Base-by-base conservation (phyloP, 30 jellyfish, hydroid and myxozoan genomes). In the Aurelia aurita complex sp. Pacific region DNA sequence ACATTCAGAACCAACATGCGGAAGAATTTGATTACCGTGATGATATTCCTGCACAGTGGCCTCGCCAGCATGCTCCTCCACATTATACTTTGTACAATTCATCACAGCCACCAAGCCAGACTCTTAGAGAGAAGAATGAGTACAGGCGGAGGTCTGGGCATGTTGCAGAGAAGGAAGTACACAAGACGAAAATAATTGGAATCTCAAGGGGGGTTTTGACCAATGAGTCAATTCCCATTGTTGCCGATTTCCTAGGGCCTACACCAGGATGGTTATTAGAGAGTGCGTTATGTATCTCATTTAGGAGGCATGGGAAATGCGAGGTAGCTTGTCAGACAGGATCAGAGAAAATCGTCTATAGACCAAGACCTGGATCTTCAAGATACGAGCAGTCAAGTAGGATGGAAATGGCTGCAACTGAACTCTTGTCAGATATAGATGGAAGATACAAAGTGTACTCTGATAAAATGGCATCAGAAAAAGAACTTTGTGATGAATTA, bases 241-340 rank as follows among this genome's bases (percentile, higher is more conserved):
- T 69, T 67, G 66, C 43, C 43, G 52, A 15, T 29, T 55, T 73
- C 35, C 73, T 53, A 46, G 75, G 63, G 18, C 61, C 73, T 40
- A 82, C 73, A 32, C 85, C 92, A 6, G 79, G 29, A 10, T 83
- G 92, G 92, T 78, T 83, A 59, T 60, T 83, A 57, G 81, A 71
- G 63, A 83, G 82, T 36, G 73, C 92, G 0, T 16, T 83, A 54
- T 83, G 92, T 36, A 73, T 83, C 19, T 83, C 92, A 3, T 70
- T 83, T 40, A 74, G 85, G 50, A 83, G 70, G 53, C 82, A 83
- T 57, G 92, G 92, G 17, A 83, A 63, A 46, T 55, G 81, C 16
- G 92, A 83, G 14, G 92, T 83, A 67, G 92, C 92, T 46, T 83
- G 92, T 83, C 92, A 83, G 50, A 83, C 92, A 4, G 92, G 92